Base-by-base conservation (phyloP, 1,140 invertebrate species). In the Hestina assimilis region DNA sequence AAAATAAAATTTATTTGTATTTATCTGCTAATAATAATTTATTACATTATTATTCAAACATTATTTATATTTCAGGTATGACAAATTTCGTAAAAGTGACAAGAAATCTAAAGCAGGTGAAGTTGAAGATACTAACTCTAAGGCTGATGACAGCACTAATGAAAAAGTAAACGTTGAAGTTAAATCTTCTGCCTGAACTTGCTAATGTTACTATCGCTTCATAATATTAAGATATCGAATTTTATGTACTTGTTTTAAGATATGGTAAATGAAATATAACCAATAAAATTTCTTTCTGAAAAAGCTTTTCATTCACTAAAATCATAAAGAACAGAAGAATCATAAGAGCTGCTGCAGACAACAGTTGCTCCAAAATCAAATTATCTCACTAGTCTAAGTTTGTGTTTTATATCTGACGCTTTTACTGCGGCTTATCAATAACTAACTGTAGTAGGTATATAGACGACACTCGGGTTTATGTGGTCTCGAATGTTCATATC, bases 81-180 rank as follows among this genome's bases (percentile, higher is more conserved):
- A 89, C 51, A 86, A 88, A 57, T 89, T 89, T 58, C 72, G 88
- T 46, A 89, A 89, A 67, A 88, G 82, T 46, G 83, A 89, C 56
- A 89, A 89, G 62, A 84, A 82, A 52, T 51, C 63, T 20, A 87
- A 81, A 55, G 53, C 21, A 46, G 76, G 50, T 7, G 75, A 72
- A 21, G 72, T 60, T 46, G 82, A 74, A 62, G 80, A 80, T 56
- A 66, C 55, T 31, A 75, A 75, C n/a, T 29, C 69, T 1, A 72
- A 63, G 56, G 60, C 61, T 11, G 69, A 68, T 40, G 72, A 72
- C 12, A 50, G 45, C 28, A 38, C 59, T 23, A 60, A 50, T 53
- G 83, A 80, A 59, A 86, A 80, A 63, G 66, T 63, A 23, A 68
- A 51, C 29, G 52, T 53, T 48, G 83, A 86, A 74, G 67, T 73